phyloP scores from a whole-genome alignment of 2,113 vertebrate species.

The Sapajus apella region DNA sequence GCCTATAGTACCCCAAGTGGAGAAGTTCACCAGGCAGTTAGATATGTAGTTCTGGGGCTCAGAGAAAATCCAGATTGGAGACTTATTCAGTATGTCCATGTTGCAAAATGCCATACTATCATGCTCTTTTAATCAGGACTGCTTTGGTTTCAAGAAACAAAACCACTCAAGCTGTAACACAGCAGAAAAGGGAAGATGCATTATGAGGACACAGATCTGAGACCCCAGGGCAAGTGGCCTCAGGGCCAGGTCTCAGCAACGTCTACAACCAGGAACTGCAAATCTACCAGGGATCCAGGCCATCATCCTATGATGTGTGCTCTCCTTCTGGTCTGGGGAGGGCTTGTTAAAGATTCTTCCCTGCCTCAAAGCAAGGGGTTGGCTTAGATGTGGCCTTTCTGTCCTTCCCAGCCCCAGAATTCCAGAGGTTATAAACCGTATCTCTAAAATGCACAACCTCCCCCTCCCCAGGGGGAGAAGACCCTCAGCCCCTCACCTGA shows the following conservation, averaged over 20 bases:
- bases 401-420: not conserved
- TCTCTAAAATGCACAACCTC: not conserved
- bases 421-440: not conserved
- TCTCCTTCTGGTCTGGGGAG: not conserved
- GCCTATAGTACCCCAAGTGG: accelerated
- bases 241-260: not conserved
- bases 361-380: not conserved
- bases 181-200: not conserved
- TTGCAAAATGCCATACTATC: not conserved
- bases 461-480: not conserved
- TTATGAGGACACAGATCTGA: not conserved
- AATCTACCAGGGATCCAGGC: not conserved
- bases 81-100: accelerated
- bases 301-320: accelerated
- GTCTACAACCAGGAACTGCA: not conserved
- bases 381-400: not conserved
- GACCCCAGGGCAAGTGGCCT: not conserved
- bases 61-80: not conserved
- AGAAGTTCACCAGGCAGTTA: not conserved
- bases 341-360: not conserved
- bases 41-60: not conserved
- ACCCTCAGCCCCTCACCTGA: not conserved
- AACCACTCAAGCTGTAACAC: not conserved
- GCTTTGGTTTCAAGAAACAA: not conserved
- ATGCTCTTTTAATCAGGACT: not conserved